Base-by-base conservation (phyloP, 2,888 invertebrate genomes). In the Thereva unica region DNA sequence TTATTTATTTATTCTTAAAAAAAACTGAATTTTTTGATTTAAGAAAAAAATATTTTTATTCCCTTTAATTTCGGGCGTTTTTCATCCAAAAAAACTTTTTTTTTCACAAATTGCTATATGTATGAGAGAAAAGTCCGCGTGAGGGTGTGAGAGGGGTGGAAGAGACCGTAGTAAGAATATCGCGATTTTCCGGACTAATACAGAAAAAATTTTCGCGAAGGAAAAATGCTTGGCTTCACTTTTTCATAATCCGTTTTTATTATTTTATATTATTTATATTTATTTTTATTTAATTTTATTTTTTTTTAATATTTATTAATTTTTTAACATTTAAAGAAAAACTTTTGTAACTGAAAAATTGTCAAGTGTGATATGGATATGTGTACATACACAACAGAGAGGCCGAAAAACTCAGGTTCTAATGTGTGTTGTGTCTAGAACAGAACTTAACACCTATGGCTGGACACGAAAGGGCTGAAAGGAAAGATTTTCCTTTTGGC, bases 351-450 rank as follows among this genome's bases (percentile, higher is more conserved):
- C 66, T 52, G 69, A 69, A 66, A 23, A 68, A 67, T 54, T 69
- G 63, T 65, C 64, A 69, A 69, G 64, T 23, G 23, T 69, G 69
- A 69, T 69, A 69, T 69, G 69, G 67, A 69, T 69, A 67, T 69
- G 69, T 64, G 69, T 64, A 64, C 64, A 44, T 63, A 69, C 64
- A 69, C 69, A 69, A 67, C 67, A 64, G 67, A 65, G 69, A 69
- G 69, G 63, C 69, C 69, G 69, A 69, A 69, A 69, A 69, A 69
- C 67, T 69, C 69, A 69, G 67, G 64, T 69, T 69, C 69, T 69
- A 69, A 69, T 67, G 69, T 67, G 61, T 69, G 55, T 69, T 69
- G 67, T 64, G 69, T 69, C 69, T 69, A 69, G 69, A 69, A 69
- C 64, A 65, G 69, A 69, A 69, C 64, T 68, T 68, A 69, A 69